Percentiles rank a stretch among this genome's conserved stretches.
phyloP scores from a whole-genome alignment of 2,797 vertebrate genomes.

The Chrosomus eos region DNA sequence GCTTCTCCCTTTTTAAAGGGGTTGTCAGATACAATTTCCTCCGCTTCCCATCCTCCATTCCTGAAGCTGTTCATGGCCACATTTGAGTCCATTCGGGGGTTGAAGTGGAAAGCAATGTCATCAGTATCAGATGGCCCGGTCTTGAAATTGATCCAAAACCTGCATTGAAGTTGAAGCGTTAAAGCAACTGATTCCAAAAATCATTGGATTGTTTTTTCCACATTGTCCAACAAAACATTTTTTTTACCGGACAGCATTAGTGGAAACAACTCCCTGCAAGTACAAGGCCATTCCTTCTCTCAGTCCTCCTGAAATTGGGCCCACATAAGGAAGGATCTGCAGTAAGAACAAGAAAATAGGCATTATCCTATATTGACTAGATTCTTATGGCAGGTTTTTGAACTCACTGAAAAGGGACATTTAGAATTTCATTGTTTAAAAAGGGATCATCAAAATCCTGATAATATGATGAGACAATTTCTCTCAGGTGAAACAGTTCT shows the following conservation, averaged over 20 bases:
- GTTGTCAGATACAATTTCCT: not conserved
- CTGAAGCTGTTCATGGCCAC: constrained; percentile 35
- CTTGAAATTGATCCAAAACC: constrained; percentile 33
- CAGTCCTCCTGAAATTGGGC: constrained; percentile 4
- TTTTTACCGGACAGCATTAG: constrained; percentile 4
- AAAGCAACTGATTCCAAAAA: not conserved
- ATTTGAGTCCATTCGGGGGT: not conserved
- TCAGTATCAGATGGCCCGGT: not conserved
- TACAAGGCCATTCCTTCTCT: constrained; percentile 28
- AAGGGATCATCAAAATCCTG: too few species aligned
- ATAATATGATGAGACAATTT: too few species aligned
- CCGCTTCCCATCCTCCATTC: not conserved
- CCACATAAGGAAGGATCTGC: constrained; percentile 35
- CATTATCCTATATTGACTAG: too few species aligned
- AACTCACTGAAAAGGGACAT: too few species aligned
- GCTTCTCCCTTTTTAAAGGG: constrained; percentile 9
- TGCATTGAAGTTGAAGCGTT: not conserved
- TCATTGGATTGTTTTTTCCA: not conserved
- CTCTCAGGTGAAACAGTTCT: too few species aligned
- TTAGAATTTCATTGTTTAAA: too few species aligned
- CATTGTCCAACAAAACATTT: not conserved
- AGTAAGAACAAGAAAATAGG: not conserved
- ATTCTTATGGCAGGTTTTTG: not conserved
- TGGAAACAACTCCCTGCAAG: constrained; percentile 28
- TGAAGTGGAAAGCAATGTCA: constrained; percentile 46